Conservation (phyloP, 1,140 invertebrate genomes). For the Euura saliciscinereae region DNA sequence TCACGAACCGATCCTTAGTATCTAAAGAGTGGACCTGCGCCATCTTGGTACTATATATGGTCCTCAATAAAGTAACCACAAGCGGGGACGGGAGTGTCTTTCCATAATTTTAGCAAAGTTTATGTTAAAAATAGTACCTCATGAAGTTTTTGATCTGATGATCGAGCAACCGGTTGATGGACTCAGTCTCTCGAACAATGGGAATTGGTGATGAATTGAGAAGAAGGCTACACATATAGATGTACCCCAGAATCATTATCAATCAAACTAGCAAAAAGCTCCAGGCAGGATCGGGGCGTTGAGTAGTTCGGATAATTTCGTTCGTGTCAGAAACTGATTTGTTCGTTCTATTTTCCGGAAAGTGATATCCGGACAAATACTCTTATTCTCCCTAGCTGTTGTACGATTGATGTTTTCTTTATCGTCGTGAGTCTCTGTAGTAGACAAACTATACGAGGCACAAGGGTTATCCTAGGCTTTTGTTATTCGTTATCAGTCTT, state of each 20-base stretch:
- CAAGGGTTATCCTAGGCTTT: no score
- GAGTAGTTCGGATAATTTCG: background rate
- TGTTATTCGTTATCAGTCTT: no score
- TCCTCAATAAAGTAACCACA: slow-evolving; percentile 52
- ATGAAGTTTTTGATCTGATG: slow-evolving; percentile 10
- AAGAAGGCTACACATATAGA: background rate
- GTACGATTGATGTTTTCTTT: no score
- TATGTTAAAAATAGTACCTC: no score
- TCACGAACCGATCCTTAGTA: slow-evolving; percentile 29
- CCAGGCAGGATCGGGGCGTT: background rate
- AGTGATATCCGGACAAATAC: no score
- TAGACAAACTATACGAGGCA: no score
- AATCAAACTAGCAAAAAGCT: background rate
- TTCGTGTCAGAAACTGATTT: no score
- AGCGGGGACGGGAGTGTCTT: slow-evolving; percentile 16
- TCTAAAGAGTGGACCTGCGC: no score
- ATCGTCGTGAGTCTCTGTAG: no score
- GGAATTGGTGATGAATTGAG: background rate
- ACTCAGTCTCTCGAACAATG: background rate
- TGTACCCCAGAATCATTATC: background rate
- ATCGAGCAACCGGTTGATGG: background rate
- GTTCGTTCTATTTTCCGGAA: no score
- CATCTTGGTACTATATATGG: slow-evolving; percentile 20
- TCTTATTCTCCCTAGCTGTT: no score
- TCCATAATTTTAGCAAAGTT: no score